Conservation (phyloP, 1,140 invertebrate genomes). For the Anadara kagoshimensis region DNA sequence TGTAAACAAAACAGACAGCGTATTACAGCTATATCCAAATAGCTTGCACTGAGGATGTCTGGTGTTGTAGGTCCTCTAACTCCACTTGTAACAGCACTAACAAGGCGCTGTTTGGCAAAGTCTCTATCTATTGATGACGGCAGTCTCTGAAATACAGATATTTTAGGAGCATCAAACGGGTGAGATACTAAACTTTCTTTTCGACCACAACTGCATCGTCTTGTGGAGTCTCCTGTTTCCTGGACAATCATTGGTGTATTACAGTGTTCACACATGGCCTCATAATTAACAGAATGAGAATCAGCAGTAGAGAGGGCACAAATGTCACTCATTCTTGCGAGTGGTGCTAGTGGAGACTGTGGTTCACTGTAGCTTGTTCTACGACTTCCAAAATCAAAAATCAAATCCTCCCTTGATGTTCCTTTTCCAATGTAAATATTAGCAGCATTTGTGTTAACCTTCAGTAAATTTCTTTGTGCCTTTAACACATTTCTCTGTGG, state of each 20-base stretch:
- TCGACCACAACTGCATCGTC: constrained; percentile 62
- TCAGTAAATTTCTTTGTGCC: constrained; percentile 66
- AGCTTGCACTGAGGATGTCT: constrained; percentile 81
- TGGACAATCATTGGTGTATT: constrained; percentile 57
- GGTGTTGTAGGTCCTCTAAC: constrained; percentile 53
- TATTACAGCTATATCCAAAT: constrained; percentile 95
- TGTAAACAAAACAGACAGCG: constrained; percentile 97
- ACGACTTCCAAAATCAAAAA: constrained; percentile 35
- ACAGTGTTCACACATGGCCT: constrained; percentile 71
- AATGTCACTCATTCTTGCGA: constrained; percentile 72
- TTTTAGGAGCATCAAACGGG: constrained; percentile 49
- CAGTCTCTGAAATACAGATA: constrained; percentile 55
- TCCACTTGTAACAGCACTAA: constrained; percentile 63
- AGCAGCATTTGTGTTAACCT: constrained; percentile 70
- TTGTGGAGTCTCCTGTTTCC: constrained; percentile 38
- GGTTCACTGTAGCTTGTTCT: constrained; percentile 49
- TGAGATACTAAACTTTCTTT: constrained; percentile 61
- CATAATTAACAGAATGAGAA: constrained; percentile 62
- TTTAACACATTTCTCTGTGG: constrained; percentile 74
- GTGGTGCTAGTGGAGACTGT: constrained; percentile 56
- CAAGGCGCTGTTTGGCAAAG: constrained; percentile 65
- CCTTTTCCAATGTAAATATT: constrained; percentile 73
- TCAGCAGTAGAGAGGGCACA: constrained; percentile 63
- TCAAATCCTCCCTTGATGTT: constrained; percentile 68
- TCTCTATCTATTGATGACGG: constrained; percentile 65